These are phyloP conservation scores for Sparidentex hasta DNA, from an alignment of 2,797 vertebrate genomes.

Conservation along the genomic window DNA sequence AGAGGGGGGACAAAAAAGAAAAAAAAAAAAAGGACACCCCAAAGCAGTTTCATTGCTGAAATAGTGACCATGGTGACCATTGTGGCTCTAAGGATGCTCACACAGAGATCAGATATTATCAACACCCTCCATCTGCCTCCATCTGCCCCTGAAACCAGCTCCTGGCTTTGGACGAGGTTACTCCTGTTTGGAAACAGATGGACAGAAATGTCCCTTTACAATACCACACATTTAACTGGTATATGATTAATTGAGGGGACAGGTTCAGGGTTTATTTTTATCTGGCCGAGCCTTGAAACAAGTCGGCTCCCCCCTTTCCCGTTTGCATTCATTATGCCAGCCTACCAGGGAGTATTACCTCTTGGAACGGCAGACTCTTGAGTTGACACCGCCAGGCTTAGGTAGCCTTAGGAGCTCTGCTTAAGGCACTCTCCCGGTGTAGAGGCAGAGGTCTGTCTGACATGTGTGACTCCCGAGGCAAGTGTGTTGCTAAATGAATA, in stretches of 20 bases:
- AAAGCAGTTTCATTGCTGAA: slow-evolving; percentile 3
- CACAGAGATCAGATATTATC: slow-evolving; percentile 27
- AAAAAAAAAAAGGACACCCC: not conserved
- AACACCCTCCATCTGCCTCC: slow-evolving; percentile 27
- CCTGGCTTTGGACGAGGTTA: slow-evolving; percentile 22
- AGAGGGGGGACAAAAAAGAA: not conserved
- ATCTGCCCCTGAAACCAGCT: slow-evolving; percentile 23
- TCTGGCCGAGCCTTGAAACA: slow-evolving; percentile 73
- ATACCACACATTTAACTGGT: slow-evolving; percentile 54
- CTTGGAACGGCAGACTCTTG: slow-evolving; percentile 64
- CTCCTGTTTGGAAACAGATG: slow-evolving; percentile 48
- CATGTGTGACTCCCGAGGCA: slow-evolving; percentile 76
- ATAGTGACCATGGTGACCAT: slow-evolving; percentile 19
- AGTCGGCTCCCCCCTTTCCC: slow-evolving; percentile 58
- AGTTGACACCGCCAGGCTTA: slow-evolving; percentile 74
- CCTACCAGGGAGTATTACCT: slow-evolving; percentile 74
- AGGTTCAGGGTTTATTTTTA: slow-evolving; percentile 72
- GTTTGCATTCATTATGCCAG: slow-evolving; percentile 74
- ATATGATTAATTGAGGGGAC: slow-evolving; percentile 77
- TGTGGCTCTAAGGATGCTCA: slow-evolving; percentile 13
- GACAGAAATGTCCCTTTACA: slow-evolving; percentile 47
- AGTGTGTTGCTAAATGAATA: slow-evolving; percentile 73
- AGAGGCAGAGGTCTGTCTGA: slow-evolving; percentile 72
- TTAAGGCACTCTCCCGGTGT: slow-evolving; percentile 66
- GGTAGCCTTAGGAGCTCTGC: slow-evolving; percentile 75